Evolutionary conservation across 2,888 invertebrate genomes (phyloP).

Genomic region (Abrostola tripartita): DNA sequence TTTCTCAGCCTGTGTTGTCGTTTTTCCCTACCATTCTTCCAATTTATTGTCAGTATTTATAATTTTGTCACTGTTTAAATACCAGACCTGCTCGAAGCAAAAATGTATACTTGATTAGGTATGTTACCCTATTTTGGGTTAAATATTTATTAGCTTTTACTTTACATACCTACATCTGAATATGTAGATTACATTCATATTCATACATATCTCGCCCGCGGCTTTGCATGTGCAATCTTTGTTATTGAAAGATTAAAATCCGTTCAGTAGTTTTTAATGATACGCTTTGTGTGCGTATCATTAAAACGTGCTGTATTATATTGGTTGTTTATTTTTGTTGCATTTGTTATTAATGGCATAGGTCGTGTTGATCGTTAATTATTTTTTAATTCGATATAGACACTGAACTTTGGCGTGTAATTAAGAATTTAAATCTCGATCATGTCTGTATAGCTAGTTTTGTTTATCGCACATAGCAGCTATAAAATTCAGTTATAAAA

Average conservation of each 20-base stretch:
- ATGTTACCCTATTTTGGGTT: slow-evolving; percentile 11
- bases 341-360: background rate
- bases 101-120: too few relatives aligned
- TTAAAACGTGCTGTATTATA: background rate
- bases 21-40: too few relatives aligned
- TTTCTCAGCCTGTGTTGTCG: too few relatives aligned
- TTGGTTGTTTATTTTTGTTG: background rate
- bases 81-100: too few relatives aligned
- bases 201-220: slow-evolving; percentile 22
- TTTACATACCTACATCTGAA: slow-evolving; percentile 25
- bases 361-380: background rate
- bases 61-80: background rate
- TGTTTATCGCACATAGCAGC: background rate
- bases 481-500: background rate
- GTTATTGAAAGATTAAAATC: slow-evolving; percentile 51
- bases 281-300: background rate
- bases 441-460: background rate
- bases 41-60: too few relatives aligned
- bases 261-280: slow-evolving; percentile 48
- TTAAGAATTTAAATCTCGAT: too few relatives aligned
- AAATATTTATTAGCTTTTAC: slow-evolving; percentile 36
- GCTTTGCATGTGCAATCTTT: slow-evolving; percentile 38
- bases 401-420: too few relatives aligned
- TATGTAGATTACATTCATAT: slow-evolving; percentile 39
- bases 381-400: too few relatives aligned